Evolutionary conservation across 2,113 vertebrate genomes (phyloP), one percentile per base, ranked within the genome.

Genomic region (Urocolius indicus): DNA sequence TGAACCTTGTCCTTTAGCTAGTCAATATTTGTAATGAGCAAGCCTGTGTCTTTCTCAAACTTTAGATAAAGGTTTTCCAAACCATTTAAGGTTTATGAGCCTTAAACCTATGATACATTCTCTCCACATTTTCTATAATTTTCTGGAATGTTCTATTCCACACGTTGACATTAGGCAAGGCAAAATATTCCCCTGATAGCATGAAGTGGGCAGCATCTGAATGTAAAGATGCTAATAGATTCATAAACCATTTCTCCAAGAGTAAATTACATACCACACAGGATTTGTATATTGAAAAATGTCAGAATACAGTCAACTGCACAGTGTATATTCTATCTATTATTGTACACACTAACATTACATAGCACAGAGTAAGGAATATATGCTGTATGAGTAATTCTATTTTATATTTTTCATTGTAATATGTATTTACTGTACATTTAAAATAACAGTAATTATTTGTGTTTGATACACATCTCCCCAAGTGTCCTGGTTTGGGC

Each of bases 11-110:
- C 58, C 72, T 94, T 95, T 71, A 94, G 13, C 21, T 84, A 93
- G 84, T 93, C 94, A 94, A 84, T 93, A 96, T 95, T 94, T 77
- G 82, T 36, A 78, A 91, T 43, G 62, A 67, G 41, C 73, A 90
- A 88, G 66, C 41, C 65, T 86, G 30, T 68, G 46, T 59, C 61
- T 62, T 82, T 78, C 77, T 91, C 48, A 72, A 77, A 49, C 12
- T 61, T 87, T 80, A 84, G 32, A 27, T 90, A 72, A 82, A 85
- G 29, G 32, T 71, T 91, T 95, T 77, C 71, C 54, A 85, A 86
- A n/a, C 11, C 1, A 5, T 76, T 87, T 84, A 51, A 65, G 23
- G 32, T 51, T 87, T 34, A 29, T 45, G 20, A 80, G 18, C 61
- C 16, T 93, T 85, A 91, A 81, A 41, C 8, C 17, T 69, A 51